A percentile compares a stretch with the other conserved stretches of the same genome.
These are phyloP conservation scores for Neodiprion virginianus DNA, from an alignment of 1,140 invertebrate genomes.

Conservation along the genomic window DNA sequence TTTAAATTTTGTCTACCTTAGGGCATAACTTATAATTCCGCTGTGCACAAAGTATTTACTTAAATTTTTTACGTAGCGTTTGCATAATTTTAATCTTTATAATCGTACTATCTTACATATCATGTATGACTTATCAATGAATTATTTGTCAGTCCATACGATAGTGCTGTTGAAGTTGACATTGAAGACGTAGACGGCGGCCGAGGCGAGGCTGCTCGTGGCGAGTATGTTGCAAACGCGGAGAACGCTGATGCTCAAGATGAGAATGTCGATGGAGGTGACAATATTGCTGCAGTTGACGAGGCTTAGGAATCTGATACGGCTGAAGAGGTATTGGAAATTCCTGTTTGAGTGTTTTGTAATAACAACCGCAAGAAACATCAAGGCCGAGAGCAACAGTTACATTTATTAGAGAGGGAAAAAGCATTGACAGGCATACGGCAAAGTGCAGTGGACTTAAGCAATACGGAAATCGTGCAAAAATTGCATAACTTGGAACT, in stretches of 20 bases:
- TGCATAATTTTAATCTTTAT: not conserved
- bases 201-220: not conserved
- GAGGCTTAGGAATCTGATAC: not conserved
- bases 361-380: conserved; percentile 8
- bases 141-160: not conserved
- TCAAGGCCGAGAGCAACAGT: conserved; percentile 16
- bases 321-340: conserved; percentile 2
- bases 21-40: no score
- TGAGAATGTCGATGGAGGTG: not conserved
- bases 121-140: not conserved
- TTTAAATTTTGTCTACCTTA: no score
- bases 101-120: not conserved
- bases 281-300: not conserved
- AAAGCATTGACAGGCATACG: not conserved
- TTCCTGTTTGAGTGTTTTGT: not conserved
- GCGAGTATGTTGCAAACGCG: not conserved
- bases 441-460: not conserved
- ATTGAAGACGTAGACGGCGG: not conserved
- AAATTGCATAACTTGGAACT: conserved; percentile 13
- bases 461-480: conserved; percentile 8
- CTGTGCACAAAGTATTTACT: not conserved
- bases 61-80: not conserved
- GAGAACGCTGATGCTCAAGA: not conserved
- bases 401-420: conserved; percentile 9
- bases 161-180: not conserved